Evolutionary conservation across 2,113 vertebrate genomes (phyloP), one percentile per base, ranked within the genome.

Genomic region (Columba janthina): DNA sequence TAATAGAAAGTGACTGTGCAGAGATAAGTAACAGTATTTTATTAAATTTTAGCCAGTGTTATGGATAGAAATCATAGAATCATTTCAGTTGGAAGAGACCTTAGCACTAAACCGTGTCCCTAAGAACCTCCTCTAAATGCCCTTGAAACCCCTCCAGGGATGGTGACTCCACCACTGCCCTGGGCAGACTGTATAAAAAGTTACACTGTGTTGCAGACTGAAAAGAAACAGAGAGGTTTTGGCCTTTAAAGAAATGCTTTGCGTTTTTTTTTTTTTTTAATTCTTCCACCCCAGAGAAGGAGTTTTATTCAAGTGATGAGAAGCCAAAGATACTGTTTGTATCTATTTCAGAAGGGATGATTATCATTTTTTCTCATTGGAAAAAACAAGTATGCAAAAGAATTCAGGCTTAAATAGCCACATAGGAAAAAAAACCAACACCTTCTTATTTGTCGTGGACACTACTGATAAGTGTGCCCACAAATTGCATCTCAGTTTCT

Each of bases 351-450:
- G 76, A 40, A 69, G 5, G 28, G 17, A 18, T 54, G 8, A 24
- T 66, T 44, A 40, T 65, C 0, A 19, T 4, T 79, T 91, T 75
- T 75, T 60, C 29, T 82, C 6, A 32, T 34, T 62, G 34, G 29
- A 36, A 92, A 71, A 77, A 71, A 71, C 28, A 77, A 64, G 19
- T 26, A 46, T 61, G 31, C 36, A 56, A 79, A 93, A 61, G 15
- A 85, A 57, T 72, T 89, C 22, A 69, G 12, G 67, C 60, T 71
- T 75, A 65, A 72, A 34, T 53, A 89, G 28, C 72, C 53, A n/a
- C 1, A 14, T 21, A 3, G 12, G 11, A 10, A 0, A 0, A 29
- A n/a, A 16, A 5, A 3, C 0, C 20, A 50, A 11, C 19, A 50
- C 2, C 4, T 21, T 28, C 15, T 61, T 84, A 21, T 36, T 85